These are phyloP conservation scores for Neoniphon sammara DNA, from an alignment of 2,797 vertebrate species.

Conservation along the genomic window DNA sequence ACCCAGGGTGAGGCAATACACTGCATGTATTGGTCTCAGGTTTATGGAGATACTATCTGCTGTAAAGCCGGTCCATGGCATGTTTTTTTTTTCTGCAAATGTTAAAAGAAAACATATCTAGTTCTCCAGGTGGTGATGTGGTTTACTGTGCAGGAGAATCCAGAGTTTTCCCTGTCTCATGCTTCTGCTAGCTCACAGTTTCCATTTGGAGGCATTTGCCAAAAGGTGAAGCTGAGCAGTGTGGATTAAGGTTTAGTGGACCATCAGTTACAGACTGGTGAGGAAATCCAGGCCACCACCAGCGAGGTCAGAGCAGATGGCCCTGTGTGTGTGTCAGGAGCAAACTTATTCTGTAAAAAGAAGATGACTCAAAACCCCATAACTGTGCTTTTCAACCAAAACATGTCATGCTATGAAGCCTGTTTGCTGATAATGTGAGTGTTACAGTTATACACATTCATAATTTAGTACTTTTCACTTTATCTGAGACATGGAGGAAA, in stretches of 20 bases:
- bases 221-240: constrained; percentile 55
- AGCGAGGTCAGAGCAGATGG: constrained; percentile 29
- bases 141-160: constrained; percentile 29
- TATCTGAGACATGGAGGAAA: too few species aligned
- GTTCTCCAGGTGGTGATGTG: constrained; percentile 24
- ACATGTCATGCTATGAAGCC: too few species aligned
- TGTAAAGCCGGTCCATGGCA: constrained; percentile 38
- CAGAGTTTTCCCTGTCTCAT: constrained; percentile 29
- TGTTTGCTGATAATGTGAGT: too few species aligned
- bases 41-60: constrained; percentile 24
- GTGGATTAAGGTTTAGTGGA: constrained; percentile 40
- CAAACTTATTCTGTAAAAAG: neutral
- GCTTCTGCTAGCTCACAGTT: constrained; percentile 36
- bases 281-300: neutral
- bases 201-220: constrained; percentile 58
- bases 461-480: too few species aligned
- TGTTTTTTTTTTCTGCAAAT: constrained; percentile 20
- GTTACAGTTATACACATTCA: too few species aligned
- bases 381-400: neutral
- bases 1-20: neutral
- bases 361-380: neutral
- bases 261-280: constrained; percentile 24
- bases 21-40: constrained; percentile 44
- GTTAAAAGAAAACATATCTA: neutral
- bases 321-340: neutral